Evolutionary conservation across 1,140 invertebrate species (phyloP), one percentile per base, ranked within the genome.

Genomic region (Magallana gigas): DNA sequence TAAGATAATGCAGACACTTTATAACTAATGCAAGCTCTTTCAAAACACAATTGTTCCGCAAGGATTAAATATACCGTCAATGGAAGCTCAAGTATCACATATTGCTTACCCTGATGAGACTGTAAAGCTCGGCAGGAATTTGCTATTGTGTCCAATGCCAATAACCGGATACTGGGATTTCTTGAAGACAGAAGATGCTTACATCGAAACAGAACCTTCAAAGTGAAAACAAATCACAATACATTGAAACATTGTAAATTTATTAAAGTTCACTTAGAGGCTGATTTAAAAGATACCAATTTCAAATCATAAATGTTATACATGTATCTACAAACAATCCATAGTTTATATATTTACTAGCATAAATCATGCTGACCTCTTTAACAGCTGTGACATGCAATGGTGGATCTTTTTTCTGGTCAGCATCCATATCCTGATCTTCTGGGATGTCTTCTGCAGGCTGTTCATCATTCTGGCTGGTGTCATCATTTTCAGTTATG

Each of bases 131-230:
- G 59, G 85, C 91, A 92, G 8, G 90, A 89, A 80, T 90, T 80
- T 14, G 80, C 85, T 11, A 94, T 89, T 16, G 91, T 91, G 71
- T 94, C 92, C 71, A 94, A 59, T 1, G 92, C 92, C 36, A 93
- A 87, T n/a, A 94, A 82, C 59, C 91, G 81, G 14, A 94, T 85
- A 14, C 91, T 88, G n/a, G 91, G 90, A 88, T 91, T 89, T 60
- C 82, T 80, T 8, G 90, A 92, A 4, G 92, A 90, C n/a, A 94
- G 64, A 11, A 94, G 85, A 86, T 94, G 93, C 88, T 92, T 93
- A 81, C 91, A 91, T 87, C 93, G 86, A 5, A 90, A 60, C 57
- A 94, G 83, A 1, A 94, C 89, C 91, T 92, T 68, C n/a, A 87
- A 71, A 16, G 14, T 18, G 3, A 9, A 9, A 29, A 23, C 1